These are phyloP conservation scores for Tokudaia tokunoshimensis DNA, from an alignment of 2,797 vertebrate species.

Conservation along the genomic window DNA sequence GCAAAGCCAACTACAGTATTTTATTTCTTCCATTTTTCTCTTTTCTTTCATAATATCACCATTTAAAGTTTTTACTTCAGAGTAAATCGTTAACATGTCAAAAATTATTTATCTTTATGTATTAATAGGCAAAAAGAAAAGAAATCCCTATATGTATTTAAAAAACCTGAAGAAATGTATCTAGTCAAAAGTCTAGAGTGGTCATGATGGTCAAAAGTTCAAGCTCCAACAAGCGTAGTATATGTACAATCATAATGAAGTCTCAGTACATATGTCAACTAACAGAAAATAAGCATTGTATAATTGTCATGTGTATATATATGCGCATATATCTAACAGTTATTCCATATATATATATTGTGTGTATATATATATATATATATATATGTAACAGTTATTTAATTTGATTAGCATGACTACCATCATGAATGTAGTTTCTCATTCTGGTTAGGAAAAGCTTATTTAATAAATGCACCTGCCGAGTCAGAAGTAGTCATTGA, in stretches of 20 bases:
- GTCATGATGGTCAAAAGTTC: neutral
- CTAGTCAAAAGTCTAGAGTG: neutral
- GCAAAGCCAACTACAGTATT: neutral
- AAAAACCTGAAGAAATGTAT: neutral
- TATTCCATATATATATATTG: neutral
- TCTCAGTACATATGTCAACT: neutral
- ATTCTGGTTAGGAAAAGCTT: neutral
- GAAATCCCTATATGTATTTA: neutral
- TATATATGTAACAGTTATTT: neutral
- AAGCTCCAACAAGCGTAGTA: neutral
- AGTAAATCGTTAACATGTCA: neutral
- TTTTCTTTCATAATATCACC: neutral
- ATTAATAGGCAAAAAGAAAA: neutral
- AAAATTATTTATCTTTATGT: neutral
- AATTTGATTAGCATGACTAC: neutral
- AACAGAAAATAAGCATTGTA: neutral
- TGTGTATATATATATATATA: neutral
- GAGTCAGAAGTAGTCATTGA: constrained; percentile 14
- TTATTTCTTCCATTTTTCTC: neutral
- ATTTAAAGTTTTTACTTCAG: neutral
- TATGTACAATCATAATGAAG: neutral
- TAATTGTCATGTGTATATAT: neutral
- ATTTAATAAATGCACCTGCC: neutral
- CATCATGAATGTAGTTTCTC: neutral
- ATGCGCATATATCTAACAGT: no score